Conservation (phyloP, 1,140 invertebrate genomes). For the Orchestia grillus region DNA sequence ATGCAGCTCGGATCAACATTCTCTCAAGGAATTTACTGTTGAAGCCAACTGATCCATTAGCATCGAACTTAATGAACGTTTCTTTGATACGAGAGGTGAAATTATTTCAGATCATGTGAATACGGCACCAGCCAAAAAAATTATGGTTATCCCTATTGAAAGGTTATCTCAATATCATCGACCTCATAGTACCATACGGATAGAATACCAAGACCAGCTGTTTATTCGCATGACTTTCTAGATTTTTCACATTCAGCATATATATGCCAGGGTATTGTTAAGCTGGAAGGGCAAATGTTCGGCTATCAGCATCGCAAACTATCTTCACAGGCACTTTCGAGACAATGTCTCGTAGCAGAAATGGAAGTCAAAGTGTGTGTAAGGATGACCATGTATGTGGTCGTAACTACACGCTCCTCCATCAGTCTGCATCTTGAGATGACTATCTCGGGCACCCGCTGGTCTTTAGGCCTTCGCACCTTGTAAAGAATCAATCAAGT, state of each 20-base stretch:
- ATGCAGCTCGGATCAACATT: neutral
- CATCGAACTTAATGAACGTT: neutral
- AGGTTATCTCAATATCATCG: neutral
- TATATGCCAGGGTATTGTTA: neutral
- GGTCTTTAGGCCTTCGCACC: slow-evolving; percentile 52
- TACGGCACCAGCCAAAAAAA: neutral
- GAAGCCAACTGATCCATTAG: neutral
- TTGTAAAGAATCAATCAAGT: slow-evolving; percentile 56
- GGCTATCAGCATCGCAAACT: neutral
- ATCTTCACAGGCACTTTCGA: neutral
- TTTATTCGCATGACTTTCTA: neutral
- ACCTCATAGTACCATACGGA: neutral
- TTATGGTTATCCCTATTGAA: neutral
- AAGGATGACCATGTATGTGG: slow-evolving; percentile 44
- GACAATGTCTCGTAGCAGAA: slow-evolving; percentile 8
- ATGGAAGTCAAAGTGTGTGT: slow-evolving; percentile 38
- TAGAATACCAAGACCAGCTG: neutral
- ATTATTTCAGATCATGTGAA: neutral
- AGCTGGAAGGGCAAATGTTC: neutral
- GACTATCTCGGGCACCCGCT: slow-evolving; percentile 51
- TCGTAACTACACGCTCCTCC: slow-evolving; percentile 23
- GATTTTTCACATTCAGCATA: neutral
- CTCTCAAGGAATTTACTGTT: neutral
- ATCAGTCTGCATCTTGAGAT: slow-evolving; percentile 53
- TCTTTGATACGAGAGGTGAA: neutral